phyloP scores from a whole-genome alignment of 2,888 invertebrate species.

The Erebia palarica region DNA sequence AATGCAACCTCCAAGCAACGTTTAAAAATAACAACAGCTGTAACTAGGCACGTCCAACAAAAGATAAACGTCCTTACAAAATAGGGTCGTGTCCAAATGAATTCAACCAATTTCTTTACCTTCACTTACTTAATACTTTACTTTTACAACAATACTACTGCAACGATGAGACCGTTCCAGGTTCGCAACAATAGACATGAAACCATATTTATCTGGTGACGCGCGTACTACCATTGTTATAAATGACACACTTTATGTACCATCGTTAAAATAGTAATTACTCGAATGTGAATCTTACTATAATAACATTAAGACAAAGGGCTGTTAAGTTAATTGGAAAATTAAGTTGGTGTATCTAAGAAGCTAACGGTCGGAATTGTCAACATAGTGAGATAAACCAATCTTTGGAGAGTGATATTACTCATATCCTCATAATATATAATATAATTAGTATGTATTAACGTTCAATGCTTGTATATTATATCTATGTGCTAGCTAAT shows the following conservation, averaged over 20 bases:
- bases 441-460: background rate
- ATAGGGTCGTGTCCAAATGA: constrained; percentile 31
- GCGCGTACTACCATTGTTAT: constrained; percentile 30
- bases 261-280: constrained; percentile 9
- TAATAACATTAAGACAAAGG: background rate
- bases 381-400: constrained; percentile 28
- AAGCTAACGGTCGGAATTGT: constrained; percentile 26
- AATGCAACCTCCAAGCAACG: background rate
- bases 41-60: constrained; percentile 15
- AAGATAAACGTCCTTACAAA: constrained; percentile 33
- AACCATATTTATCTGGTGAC: constrained; percentile 30
- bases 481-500: too few relatives aligned
- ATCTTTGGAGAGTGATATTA: constrained; percentile 24
- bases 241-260: constrained; percentile 10
- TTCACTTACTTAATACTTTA: constrained; percentile 31
- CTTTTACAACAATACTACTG: constrained; percentile 27
- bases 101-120: constrained; percentile 33
- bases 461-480: too few relatives aligned
- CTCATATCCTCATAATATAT: background rate
- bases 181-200: constrained; percentile 28
- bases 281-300: constrained; percentile 5
- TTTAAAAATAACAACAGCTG: constrained; percentile 16
- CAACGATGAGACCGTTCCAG: constrained; percentile 17
- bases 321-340: background rate
- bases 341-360: background rate